Percentiles rank a stretch among this genome's conserved stretches.
These are phyloP conservation scores for Diphyllodes magnificus DNA, from an alignment of 2,113 vertebrate genomes.

Conservation along the genomic window DNA sequence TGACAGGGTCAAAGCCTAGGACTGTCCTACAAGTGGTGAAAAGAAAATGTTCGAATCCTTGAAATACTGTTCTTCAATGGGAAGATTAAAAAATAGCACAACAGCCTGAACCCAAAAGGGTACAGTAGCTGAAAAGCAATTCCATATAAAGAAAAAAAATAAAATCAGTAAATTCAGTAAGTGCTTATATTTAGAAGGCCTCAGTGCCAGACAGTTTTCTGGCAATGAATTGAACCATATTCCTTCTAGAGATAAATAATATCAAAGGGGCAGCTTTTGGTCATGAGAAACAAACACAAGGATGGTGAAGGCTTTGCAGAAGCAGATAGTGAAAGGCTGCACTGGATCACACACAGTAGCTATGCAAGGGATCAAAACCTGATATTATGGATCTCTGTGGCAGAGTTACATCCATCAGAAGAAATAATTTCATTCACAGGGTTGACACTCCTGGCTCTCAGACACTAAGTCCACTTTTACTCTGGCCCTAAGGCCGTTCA, in stretches of 20 bases:
- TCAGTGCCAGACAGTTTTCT: background rate
- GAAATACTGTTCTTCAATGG: background rate
- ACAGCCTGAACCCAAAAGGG: background rate
- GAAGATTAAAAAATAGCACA: background rate
- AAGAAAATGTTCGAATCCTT: constrained; percentile 1
- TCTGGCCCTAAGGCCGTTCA: background rate
- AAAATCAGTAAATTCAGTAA: background rate
- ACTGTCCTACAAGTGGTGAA: background rate
- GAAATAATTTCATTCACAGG: background rate
- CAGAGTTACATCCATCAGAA: background rate
- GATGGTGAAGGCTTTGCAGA: background rate
- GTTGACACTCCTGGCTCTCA: background rate
- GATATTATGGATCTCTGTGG: background rate
- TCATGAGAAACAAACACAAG: background rate
- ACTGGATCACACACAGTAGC: background rate
- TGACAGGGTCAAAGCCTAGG: background rate
- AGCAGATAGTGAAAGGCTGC: background rate
- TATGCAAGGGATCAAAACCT: background rate
- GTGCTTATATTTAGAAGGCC: constrained; percentile 17
- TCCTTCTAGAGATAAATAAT: background rate
- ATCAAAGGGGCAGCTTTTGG: background rate
- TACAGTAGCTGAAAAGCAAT: background rate
- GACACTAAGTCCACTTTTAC: background rate
- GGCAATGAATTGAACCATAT: background rate
- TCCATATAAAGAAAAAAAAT: constrained; percentile 34